Evolutionary conservation across 2,113 vertebrate species (phyloP).

Genomic region (Elephas maximus): DNA sequence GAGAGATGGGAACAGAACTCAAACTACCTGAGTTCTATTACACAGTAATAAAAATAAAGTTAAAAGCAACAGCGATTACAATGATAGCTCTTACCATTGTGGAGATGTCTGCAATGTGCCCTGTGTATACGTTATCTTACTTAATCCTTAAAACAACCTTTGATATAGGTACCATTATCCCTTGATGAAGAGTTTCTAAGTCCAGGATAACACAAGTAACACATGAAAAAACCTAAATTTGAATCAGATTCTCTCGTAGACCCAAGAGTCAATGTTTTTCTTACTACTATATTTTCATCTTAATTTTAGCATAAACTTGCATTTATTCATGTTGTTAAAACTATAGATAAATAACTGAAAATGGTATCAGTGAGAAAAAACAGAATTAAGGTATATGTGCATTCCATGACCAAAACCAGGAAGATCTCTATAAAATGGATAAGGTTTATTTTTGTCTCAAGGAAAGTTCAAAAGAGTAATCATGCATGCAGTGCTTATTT

Average conservation of each 20-base stretch:
- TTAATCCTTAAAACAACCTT: not conserved
- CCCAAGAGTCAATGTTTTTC: not conserved
- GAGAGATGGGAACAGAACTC: not conserved
- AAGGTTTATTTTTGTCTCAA: constrained; percentile 64
- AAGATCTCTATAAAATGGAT: constrained; percentile 16
- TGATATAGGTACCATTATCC: not conserved
- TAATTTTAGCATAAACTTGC: constrained; percentile 33
- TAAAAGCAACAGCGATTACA: not conserved
- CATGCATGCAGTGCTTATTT: not conserved
- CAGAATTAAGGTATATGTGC: constrained; percentile 14
- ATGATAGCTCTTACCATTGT: not conserved
- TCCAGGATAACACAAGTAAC: not conserved
- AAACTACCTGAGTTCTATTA: not conserved
- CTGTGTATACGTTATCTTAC: not conserved
- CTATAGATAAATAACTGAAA: constrained; percentile 3
- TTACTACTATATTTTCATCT: constrained; percentile 19
- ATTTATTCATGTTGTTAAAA: constrained; percentile 13
- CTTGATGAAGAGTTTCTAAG: constrained; percentile 21
- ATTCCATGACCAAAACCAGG: constrained; percentile 37
- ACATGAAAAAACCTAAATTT: not conserved
- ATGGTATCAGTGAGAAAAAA: not conserved
- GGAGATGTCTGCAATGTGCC: not conserved
- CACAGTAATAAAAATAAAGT: not conserved
- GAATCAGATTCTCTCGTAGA: not conserved
- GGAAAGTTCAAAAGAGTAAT: not conserved